Conservation (phyloP, 2,797 vertebrate species). For the Propithecus perrieri region DNA sequence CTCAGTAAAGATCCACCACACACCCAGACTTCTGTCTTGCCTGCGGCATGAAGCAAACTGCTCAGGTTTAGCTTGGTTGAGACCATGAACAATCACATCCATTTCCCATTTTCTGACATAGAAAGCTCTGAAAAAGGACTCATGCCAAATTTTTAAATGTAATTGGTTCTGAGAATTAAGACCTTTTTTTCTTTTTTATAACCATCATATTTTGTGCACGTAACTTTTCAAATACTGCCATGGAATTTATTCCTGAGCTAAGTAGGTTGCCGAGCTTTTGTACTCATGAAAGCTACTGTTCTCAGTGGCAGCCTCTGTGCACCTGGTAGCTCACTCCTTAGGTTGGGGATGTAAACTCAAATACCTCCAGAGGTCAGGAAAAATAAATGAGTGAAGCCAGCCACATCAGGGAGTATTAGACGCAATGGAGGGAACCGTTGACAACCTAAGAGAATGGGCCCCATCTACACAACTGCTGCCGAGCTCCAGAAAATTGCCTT, state of each 20-base stretch:
- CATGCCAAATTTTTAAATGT: not conserved
- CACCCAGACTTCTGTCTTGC: not conserved
- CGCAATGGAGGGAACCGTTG: not conserved
- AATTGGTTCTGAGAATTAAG: not conserved
- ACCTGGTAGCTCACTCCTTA: not conserved
- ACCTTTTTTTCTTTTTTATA: not conserved
- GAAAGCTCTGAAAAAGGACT: not conserved
- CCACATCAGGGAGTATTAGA: not conserved
- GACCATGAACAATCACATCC: not conserved
- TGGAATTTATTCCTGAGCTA: not conserved
- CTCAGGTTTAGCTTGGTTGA: not conserved
- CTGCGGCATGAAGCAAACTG: not conserved
- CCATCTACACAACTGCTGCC: not conserved
- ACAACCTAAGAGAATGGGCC: rapidly evolving
- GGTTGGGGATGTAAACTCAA: not conserved
- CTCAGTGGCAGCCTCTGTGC: not conserved
- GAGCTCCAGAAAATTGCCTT: not conserved
- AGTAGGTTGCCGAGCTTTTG: not conserved
- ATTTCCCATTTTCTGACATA: not conserved
- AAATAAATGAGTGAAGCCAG: not conserved
- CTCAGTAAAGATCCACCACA: not conserved
- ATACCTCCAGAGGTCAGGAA: not conserved
- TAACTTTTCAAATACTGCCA: not conserved
- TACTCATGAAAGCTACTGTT: not conserved
- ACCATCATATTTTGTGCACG: not conserved